A percentile compares a stretch with the other conserved stretches of the same genome.
These are phyloP conservation scores for Apolygus lucorum DNA, from an alignment of 1,140 invertebrate genomes.

Conservation along the genomic window DNA sequence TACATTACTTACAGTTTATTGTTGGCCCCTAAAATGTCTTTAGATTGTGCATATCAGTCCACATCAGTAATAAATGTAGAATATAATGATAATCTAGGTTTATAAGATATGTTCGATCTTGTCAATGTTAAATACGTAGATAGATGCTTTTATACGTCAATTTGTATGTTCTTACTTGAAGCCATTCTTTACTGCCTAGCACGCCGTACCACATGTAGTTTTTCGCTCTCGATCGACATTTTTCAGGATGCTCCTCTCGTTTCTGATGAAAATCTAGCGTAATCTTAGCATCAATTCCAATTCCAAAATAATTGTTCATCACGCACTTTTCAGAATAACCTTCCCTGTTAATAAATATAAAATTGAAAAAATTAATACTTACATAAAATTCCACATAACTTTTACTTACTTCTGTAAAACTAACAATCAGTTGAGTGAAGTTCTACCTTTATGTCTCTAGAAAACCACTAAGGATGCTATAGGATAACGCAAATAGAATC, in stretches of 20 bases:
- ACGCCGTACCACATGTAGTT: conserved; percentile 99
- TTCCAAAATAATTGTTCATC: conserved; percentile 99
- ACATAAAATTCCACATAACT: neutral
- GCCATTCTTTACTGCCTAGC: conserved; percentile 82
- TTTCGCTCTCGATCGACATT: conserved; percentile 85
- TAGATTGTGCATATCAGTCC: too few species aligned
- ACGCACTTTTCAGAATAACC: conserved; percentile 90
- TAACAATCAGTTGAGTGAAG: too few species aligned
- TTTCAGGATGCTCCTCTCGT: conserved; percentile 94
- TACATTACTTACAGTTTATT: too few species aligned
- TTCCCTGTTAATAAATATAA: conserved; percentile 47
- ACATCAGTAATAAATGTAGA: too few species aligned
- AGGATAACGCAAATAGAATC: conserved; percentile 23
- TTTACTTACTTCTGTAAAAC: too few species aligned
- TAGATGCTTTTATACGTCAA: conserved; percentile 5
- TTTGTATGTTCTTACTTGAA: conserved; percentile 44
- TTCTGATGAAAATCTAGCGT: conserved; percentile 96
- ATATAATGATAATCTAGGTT: too few species aligned
- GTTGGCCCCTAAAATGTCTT: too few species aligned
- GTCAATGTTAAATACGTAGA: too few species aligned
- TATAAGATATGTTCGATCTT: too few species aligned
- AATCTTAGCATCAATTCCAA: conserved; percentile 97
- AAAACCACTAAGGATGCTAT: too few species aligned
- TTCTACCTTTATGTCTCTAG: too few species aligned
- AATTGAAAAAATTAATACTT: conserved; percentile 15